These are phyloP conservation scores for Ctenodactylus gundi DNA, from an alignment of 2,113 vertebrate species.

Conservation along the genomic window DNA sequence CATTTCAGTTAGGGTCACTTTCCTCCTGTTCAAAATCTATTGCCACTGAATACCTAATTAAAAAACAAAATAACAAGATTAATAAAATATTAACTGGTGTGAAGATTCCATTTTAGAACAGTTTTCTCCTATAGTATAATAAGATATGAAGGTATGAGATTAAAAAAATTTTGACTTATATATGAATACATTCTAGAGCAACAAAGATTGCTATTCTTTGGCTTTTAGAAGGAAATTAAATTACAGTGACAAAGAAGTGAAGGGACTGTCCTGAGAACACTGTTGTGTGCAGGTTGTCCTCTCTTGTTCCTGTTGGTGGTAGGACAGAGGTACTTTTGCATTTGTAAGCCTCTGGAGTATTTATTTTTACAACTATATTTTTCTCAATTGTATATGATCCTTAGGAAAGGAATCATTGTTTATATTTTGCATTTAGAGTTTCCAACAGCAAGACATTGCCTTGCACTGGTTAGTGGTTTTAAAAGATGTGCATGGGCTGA, in stretches of 20 bases:
- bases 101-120: neutral
- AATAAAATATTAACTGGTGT: neutral
- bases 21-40: neutral
- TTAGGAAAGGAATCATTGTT: no score
- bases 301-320: neutral
- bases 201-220: neutral
- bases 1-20: slow-evolving; percentile 4
- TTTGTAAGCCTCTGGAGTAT: neutral
- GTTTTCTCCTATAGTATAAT: neutral
- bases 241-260: neutral
- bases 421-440: neutral
- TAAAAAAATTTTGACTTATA: neutral
- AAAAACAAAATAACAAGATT: neutral
- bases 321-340: neutral
- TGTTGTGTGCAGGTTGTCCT: neutral
- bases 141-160: neutral
- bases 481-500: neutral
- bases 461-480: slow-evolving; percentile 23
- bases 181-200: neutral
- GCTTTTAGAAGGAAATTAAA: neutral
- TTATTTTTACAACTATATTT: neutral
- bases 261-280: neutral
- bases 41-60: neutral
- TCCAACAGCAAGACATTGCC: neutral
- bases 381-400: no score